Conservation (phyloP, 2,113 vertebrate species). For the Hippocampus comes region DNA sequence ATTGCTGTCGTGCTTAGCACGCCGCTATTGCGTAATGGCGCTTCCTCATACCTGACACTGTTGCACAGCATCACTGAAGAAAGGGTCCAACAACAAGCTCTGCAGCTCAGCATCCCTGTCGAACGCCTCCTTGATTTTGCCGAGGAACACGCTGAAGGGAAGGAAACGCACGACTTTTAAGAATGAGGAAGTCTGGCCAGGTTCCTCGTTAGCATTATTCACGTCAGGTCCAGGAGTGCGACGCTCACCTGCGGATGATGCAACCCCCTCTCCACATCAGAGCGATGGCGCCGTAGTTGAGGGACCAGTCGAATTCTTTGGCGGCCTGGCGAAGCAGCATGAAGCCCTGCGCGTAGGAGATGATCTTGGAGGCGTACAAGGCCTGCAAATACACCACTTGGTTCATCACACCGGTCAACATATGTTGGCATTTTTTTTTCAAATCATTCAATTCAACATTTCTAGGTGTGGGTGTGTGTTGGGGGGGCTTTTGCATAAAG, state of each 20-base stretch:
- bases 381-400: slow-evolving; percentile 73
- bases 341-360: slow-evolving; percentile 96
- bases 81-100: slow-evolving; percentile 86
- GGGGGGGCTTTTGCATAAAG: too few species aligned
- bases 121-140: slow-evolving; percentile 96
- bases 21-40: slow-evolving; percentile 24
- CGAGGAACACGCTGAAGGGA: slow-evolving; percentile 86
- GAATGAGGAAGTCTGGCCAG: not conserved
- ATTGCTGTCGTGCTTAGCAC: not conserved
- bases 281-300: slow-evolving; percentile 94
- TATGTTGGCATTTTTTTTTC: too few species aligned
- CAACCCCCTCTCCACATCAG: slow-evolving; percentile 99
- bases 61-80: slow-evolving; percentile 86
- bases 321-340: slow-evolving; percentile 94
- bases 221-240: too few species aligned
- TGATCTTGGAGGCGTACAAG: slow-evolving; percentile 96
- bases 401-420: too few species aligned
- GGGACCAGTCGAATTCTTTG: slow-evolving; percentile 87
- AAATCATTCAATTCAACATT: too few species aligned
- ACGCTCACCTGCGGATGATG: slow-evolving; percentile 89
- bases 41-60: slow-evolving; percentile 84
- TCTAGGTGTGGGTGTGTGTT: too few species aligned
- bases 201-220: not conserved
- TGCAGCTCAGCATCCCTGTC: slow-evolving; percentile 82
- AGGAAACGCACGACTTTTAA: not conserved